phyloP scores from a whole-genome alignment of 1,140 invertebrate genomes.

The Stegodyphus dumicola region DNA sequence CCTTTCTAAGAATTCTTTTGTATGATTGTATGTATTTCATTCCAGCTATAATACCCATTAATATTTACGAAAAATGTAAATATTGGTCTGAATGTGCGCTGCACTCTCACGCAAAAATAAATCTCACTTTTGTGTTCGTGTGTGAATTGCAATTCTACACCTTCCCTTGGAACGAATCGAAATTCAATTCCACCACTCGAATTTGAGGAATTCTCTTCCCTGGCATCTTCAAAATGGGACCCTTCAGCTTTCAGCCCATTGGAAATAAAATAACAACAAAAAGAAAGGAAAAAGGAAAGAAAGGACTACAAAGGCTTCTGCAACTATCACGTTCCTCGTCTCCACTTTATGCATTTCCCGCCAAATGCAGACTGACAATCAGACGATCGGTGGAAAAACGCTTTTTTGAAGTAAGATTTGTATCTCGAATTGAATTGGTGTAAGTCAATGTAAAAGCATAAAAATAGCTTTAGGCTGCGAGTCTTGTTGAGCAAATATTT shows the following conservation, averaged over 20 bases:
- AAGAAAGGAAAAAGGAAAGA: constrained; percentile 19
- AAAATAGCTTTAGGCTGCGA: too few relatives aligned
- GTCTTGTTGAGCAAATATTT: too few relatives aligned
- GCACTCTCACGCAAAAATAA: too few relatives aligned
- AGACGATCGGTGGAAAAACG: constrained; percentile 16
- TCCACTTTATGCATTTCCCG: constrained; percentile 47
- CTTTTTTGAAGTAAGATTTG: not conserved
- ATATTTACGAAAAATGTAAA: too few relatives aligned
- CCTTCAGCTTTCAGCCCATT: constrained; percentile 5
- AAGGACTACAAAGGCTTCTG: constrained; percentile 27
- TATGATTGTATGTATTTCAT: too few relatives aligned
- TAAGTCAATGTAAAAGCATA: too few relatives aligned
- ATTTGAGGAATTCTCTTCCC: constrained; percentile 28
- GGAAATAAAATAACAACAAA: not conserved
- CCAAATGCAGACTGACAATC: constrained; percentile 41
- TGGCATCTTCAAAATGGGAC: not conserved
- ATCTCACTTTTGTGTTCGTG: not conserved
- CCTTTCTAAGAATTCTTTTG: too few relatives aligned
- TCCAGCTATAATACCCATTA: too few relatives aligned
- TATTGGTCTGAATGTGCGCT: too few relatives aligned
- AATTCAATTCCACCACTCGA: constrained; percentile 55
- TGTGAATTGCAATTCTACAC: too few relatives aligned
- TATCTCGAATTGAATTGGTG: too few relatives aligned
- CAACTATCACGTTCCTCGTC: constrained; percentile 47
- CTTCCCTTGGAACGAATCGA: constrained; percentile 12